Evolutionary conservation across 1,140 invertebrate genomes (phyloP).

Genomic region (Drosophila rufa): DNA sequence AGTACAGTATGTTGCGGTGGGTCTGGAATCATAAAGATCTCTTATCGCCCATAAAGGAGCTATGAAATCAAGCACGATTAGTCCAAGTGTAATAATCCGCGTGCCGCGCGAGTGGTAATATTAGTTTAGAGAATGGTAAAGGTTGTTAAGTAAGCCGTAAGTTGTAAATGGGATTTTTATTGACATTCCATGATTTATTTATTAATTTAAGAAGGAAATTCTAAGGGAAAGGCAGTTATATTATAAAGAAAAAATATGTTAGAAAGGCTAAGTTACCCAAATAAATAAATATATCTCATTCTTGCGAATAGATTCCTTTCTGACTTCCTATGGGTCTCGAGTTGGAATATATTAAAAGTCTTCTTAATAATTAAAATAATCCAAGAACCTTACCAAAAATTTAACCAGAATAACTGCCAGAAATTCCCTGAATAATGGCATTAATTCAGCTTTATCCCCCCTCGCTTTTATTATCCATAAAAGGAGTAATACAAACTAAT

Average conservation of each 20-base stretch:
- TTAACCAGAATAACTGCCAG: too few relatives aligned
- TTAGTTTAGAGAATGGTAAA: background rate
- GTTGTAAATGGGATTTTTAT: background rate
- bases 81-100: slow-evolving; percentile 8
- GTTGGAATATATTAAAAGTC: background rate
- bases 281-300: too few relatives aligned
- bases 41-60: slow-evolving; percentile 1
- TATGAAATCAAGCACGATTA: slow-evolving; percentile 18
- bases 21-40: slow-evolving; percentile 22
- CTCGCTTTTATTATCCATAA: slow-evolving; percentile 17
- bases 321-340: too few relatives aligned
- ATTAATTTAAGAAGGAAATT: too few relatives aligned
- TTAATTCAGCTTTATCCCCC: background rate
- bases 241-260: too few relatives aligned
- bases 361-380: background rate
- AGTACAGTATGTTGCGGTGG: slow-evolving; percentile 25
- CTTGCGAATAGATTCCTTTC: background rate
- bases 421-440: too few relatives aligned
- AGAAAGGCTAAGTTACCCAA: too few relatives aligned
- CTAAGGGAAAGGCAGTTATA: too few relatives aligned
- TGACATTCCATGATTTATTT: background rate
- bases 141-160: background rate
- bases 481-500: slow-evolving; percentile 19
- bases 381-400: too few relatives aligned
- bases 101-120: background rate